phyloP scores from a whole-genome alignment of 2,113 vertebrate genomes.

The Amblyopsis rosae region DNA sequence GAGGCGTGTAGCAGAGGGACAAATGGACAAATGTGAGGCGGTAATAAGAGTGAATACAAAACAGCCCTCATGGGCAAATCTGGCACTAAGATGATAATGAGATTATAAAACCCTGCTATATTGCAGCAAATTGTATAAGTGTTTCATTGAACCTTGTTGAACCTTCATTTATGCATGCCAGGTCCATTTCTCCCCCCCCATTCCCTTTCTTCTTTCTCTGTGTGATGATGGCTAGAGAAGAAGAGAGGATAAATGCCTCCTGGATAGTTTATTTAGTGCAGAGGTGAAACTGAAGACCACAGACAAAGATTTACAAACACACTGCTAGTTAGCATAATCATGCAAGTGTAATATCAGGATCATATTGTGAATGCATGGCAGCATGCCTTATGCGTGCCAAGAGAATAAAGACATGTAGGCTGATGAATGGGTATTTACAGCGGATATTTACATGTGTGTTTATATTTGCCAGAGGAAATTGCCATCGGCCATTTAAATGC shows the following conservation, averaged over 20 bases:
- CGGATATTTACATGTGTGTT: not conserved
- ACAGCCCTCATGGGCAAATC: constrained; percentile 74
- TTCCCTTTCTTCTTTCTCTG: constrained; percentile 39
- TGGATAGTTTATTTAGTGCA: constrained; percentile 63
- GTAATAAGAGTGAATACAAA: constrained; percentile 71
- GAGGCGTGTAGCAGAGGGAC: constrained; percentile 63
- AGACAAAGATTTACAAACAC: constrained; percentile 50
- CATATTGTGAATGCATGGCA: constrained; percentile 28
- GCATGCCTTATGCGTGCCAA: constrained; percentile 1
- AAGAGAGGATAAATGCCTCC: constrained; percentile 53
- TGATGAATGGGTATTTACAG: constrained; percentile 1
- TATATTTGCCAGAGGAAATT: not conserved
- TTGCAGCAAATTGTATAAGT: constrained; percentile 74
- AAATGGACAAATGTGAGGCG: constrained; percentile 70
- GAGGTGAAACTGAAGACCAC: constrained; percentile 55
- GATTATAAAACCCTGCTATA: constrained; percentile 74
- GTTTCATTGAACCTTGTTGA: constrained; percentile 75
- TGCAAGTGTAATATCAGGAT: constrained; percentile 2
- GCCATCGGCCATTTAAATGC: too few species aligned
- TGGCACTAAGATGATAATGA: constrained; percentile 76
- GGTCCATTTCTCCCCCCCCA: constrained; percentile 31
- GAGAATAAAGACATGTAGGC: not conserved
- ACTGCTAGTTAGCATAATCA: constrained; percentile 58
- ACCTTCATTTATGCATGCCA: constrained; percentile 73
- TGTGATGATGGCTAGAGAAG: constrained; percentile 50